Evolutionary conservation across 2,113 vertebrate genomes (phyloP).

Genomic region (Charadrius vociferus): DNA sequence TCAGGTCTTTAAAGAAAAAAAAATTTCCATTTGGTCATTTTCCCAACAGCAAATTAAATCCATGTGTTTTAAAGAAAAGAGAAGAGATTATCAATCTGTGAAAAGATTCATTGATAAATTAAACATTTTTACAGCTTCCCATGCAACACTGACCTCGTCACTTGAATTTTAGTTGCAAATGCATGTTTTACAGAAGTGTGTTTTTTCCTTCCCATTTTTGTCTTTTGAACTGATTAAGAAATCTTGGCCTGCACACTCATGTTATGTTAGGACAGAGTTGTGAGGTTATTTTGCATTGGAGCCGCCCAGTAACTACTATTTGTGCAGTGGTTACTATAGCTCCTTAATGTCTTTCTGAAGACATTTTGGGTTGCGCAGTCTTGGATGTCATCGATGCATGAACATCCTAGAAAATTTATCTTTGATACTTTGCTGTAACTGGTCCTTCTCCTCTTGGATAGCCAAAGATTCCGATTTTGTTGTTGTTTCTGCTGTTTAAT

Average conservation of each 20-base stretch:
- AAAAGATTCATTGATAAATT: neutral
- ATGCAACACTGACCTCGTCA: neutral
- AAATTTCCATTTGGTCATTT: neutral
- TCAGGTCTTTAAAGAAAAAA: neutral
- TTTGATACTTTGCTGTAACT: neutral
- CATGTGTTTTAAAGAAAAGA: neutral
- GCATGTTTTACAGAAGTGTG: neutral
- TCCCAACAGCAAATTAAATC: neutral
- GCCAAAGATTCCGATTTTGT: neutral
- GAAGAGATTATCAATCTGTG: neutral
- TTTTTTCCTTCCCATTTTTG: neutral
- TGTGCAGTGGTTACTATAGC: conserved; percentile 15
- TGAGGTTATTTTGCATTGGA: conserved; percentile 22
- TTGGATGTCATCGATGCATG: neutral
- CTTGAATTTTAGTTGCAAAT: neutral
- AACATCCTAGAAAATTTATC: neutral
- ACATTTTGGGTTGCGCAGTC: neutral
- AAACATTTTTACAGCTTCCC: neutral
- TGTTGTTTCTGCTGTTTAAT: neutral
- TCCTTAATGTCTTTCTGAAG: conserved; percentile 37
- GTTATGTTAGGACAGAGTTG: neutral
- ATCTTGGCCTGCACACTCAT: neutral
- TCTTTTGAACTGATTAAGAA: neutral
- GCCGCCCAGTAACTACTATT: neutral
- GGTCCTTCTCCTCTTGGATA: neutral